These are phyloP conservation scores for Pristionchus maxplancki DNA, from an alignment of 2,888 invertebrate species.

Conservation along the genomic window DNA sequence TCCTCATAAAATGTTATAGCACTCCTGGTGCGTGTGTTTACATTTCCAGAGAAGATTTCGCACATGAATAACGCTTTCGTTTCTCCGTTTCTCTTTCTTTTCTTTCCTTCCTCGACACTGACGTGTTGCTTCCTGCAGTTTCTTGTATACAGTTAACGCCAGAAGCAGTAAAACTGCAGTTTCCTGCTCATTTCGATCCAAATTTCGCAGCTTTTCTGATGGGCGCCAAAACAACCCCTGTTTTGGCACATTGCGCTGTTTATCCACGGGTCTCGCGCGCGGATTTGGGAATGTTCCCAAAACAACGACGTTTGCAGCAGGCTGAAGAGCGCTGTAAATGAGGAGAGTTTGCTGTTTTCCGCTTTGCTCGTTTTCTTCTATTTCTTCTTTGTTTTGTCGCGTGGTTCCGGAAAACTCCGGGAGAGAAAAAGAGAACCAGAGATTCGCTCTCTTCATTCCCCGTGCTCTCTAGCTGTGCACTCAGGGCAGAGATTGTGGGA, in stretches of 20 bases:
- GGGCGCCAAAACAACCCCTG: background rate
- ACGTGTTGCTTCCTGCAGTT: background rate
- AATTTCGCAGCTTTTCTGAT: background rate
- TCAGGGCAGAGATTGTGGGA: background rate
- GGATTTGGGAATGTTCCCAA: background rate
- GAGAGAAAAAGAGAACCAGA: background rate
- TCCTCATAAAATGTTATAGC: conserved; percentile 31
- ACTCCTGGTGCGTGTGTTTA: background rate
- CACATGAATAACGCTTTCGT: conserved; percentile 31
- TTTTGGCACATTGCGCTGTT: background rate
- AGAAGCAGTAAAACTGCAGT: too few species aligned
- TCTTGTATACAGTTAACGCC: background rate
- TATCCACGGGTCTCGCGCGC: background rate
- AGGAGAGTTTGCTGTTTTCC: background rate
- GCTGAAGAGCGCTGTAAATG: background rate
- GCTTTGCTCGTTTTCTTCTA: background rate
- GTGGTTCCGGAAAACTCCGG: conserved; percentile 25
- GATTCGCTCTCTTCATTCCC: background rate
- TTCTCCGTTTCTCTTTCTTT: background rate
- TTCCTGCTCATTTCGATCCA: background rate
- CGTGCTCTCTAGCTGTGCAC: background rate
- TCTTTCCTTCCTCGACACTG: background rate
- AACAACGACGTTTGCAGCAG: background rate
- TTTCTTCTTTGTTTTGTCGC: conserved; percentile 40
- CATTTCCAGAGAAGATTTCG: conserved; percentile 29